A percentile compares a stretch with the other conserved stretches of the same genome.
phyloP scores from a whole-genome alignment of 2,113 vertebrate species.

The Cinclus mexicanus region DNA sequence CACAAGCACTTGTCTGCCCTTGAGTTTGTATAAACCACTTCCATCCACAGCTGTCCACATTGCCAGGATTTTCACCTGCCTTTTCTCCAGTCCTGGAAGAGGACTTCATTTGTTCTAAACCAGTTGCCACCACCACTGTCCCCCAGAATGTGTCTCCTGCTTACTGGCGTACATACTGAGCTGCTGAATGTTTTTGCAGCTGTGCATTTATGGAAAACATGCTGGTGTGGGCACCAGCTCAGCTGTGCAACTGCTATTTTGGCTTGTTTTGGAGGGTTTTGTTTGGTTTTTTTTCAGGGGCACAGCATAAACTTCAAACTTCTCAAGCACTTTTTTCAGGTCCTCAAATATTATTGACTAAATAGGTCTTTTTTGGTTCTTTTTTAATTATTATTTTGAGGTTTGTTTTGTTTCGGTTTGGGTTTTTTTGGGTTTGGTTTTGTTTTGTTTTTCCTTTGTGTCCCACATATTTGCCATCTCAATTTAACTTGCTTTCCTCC shows the following conservation, averaged over 20 bases:
- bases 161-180: neutral
- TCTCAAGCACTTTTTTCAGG: neutral
- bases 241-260: neutral
- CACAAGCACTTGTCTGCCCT: neutral
- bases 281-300: neutral
- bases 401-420: too few relatives aligned
- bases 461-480: neutral
- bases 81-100: neutral
- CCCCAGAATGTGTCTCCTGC: neutral
- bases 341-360: neutral
- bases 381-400: too few relatives aligned
- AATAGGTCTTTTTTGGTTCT: neutral
- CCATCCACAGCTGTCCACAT: accelerated
- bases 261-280: neutral
- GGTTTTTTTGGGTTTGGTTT: neutral
- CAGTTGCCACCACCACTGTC: neutral
- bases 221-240: neutral
- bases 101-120: neutral
- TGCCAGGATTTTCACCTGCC: neutral
- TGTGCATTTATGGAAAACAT: neutral
- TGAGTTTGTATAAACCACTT: neutral
- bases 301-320: neutral
- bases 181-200: neutral
- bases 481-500: neutral
- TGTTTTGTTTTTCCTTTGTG: too few relatives aligned